phyloP scores from a whole-genome alignment of 2,113 vertebrate species.

The Centropus unirufus region DNA sequence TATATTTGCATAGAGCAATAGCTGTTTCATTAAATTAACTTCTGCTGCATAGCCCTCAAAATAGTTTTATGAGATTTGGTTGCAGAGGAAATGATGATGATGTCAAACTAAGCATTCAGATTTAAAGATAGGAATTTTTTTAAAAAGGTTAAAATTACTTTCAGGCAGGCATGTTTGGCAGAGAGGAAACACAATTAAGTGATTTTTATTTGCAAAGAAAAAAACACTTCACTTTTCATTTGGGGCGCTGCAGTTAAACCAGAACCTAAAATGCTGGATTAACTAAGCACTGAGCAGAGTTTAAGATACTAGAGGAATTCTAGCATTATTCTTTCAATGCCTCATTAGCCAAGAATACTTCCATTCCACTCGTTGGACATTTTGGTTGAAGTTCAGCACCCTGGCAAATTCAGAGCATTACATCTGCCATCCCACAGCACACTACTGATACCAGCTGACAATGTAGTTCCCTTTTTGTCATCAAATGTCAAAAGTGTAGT shows the following conservation, averaged over 20 bases:
- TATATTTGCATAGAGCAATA: not conserved
- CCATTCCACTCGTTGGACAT: not conserved
- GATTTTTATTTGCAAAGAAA: not conserved
- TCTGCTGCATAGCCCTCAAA: not conserved
- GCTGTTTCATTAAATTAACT: not conserved
- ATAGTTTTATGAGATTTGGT: not conserved
- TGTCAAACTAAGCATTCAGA: not conserved
- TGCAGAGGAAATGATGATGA: not conserved
- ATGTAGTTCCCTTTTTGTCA: not conserved
- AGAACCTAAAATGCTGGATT: not conserved
- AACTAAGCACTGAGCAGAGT: not conserved
- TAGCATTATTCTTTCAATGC: not conserved
- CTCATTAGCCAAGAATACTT: not conserved
- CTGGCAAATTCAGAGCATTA: not conserved
- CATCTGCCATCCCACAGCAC: accelerated
- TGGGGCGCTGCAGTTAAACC: not conserved
- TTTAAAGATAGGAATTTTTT: not conserved
- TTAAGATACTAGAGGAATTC: not conserved
- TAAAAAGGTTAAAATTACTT: not conserved
- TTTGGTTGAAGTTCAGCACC: not conserved
- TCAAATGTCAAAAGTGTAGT: not conserved
- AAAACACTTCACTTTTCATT: not conserved
- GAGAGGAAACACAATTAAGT: not conserved
- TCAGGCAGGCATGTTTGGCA: not conserved
- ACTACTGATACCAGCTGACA: not conserved